A percentile compares a stretch with the other conserved stretches of the same genome.
phyloP scores from a whole-genome alignment of 2,113 vertebrate species.

The Menidia beryllina region DNA sequence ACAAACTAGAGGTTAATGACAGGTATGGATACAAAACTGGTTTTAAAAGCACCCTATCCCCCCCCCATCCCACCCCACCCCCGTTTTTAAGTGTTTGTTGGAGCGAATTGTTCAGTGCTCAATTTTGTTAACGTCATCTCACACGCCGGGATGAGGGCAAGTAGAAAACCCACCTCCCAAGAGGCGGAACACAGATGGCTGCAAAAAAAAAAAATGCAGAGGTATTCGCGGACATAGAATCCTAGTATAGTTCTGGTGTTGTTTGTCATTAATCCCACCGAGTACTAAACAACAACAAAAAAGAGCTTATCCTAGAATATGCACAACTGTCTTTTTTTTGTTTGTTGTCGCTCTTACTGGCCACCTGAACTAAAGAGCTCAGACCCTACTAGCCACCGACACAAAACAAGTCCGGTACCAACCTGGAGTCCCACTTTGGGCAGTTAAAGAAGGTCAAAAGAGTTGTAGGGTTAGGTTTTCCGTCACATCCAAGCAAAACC shows the following conservation, averaged over 20 bases:
- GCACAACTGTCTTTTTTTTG: constrained; percentile 4
- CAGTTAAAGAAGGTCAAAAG: constrained; percentile 35
- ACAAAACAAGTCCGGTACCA: constrained; percentile 25
- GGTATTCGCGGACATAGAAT: neutral
- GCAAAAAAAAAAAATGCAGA: constrained; percentile 9
- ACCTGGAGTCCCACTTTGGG: constrained; percentile 32
- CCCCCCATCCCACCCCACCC: neutral
- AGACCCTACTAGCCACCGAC: constrained; percentile 20
- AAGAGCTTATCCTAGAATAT: neutral
- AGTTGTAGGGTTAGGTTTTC: constrained; percentile 42
- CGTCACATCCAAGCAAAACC: constrained; percentile 42
- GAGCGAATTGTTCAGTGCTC: neutral
- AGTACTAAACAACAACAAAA: neutral
- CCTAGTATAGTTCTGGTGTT: constrained; percentile 11
- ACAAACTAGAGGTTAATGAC: neutral
- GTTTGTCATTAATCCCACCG: neutral
- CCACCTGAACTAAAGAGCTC: constrained; percentile 58
- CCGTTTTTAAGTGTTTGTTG: too few species aligned
- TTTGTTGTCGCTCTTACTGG: constrained; percentile 22
- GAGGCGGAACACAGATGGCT: constrained; percentile 19
- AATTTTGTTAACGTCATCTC: neutral
- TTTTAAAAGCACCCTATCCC: constrained; percentile 3
- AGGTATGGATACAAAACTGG: constrained; percentile 6
- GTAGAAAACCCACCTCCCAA: neutral
- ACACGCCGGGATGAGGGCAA: neutral